phyloP scores from a whole-genome alignment of 2,888 invertebrate species.

The Galeopsomyia nigrocyanea region DNA sequence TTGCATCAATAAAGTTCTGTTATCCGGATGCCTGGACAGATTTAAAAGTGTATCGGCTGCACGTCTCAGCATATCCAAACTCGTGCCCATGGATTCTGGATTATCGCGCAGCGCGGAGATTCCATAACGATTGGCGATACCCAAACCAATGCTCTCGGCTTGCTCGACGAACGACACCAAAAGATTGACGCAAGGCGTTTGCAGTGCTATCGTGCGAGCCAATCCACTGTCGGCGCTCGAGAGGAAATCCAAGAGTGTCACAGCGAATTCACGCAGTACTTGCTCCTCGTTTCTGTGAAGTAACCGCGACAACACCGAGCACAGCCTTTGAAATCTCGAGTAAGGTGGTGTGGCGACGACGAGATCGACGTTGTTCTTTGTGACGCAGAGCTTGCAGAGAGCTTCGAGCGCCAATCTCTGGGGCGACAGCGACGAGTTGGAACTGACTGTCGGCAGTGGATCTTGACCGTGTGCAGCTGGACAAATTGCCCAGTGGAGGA shows the following conservation, averaged over 20 bases:
- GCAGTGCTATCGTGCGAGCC: constrained; percentile 92
- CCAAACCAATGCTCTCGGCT: constrained; percentile 94
- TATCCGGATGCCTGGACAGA: constrained; percentile 92
- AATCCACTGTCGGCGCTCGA: constrained; percentile 93
- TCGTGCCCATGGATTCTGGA: constrained; percentile 99
- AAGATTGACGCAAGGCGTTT: constrained; percentile 93
- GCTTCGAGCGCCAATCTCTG: constrained; percentile 96
- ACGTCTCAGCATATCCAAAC: constrained; percentile 97
- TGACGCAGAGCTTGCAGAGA: constrained; percentile 96
- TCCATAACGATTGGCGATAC: constrained; percentile 95
- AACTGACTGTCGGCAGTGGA: constrained; percentile 88
- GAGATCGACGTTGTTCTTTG: constrained; percentile 97
- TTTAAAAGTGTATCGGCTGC: constrained; percentile 94
- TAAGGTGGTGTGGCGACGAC: constrained; percentile 98
- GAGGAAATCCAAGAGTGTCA: constrained; percentile 95
- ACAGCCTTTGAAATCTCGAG: constrained; percentile 90
- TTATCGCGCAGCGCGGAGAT: constrained; percentile 95
- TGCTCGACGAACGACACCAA: constrained; percentile 98
- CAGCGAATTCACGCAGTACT: constrained; percentile 96
- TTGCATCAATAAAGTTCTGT: constrained; percentile 90
- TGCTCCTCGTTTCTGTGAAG: constrained; percentile 92
- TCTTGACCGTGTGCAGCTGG: constrained; percentile 96
- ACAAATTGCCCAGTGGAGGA: constrained; percentile 98
- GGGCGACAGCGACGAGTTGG: constrained; percentile 86
- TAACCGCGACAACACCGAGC: constrained; percentile 89